phyloP scores from a whole-genome alignment of 2,797 vertebrate genomes.

The Dallia pectoralis region DNA sequence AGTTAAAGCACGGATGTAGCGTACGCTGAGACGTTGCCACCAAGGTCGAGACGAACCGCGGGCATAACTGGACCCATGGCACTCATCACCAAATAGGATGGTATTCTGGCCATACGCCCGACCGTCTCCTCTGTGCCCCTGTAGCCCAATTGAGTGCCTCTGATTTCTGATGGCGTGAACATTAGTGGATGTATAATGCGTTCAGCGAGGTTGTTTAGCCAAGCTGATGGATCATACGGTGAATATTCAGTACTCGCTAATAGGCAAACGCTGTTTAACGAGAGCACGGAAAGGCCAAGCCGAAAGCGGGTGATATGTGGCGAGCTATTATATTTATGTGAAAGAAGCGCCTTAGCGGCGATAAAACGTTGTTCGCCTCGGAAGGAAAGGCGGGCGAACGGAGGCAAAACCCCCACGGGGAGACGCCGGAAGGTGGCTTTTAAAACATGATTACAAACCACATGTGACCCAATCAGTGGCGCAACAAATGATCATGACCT shows the following conservation, averaged over 20 bases:
- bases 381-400: background rate
- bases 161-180: background rate
- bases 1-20: background rate
- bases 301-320: background rate
- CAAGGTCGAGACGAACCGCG: background rate
- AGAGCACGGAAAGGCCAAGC: background rate
- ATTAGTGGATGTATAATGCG: conserved; percentile 3
- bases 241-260: background rate
- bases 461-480: conserved; percentile 42
- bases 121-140: background rate
- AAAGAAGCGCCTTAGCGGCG: background rate
- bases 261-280: background rate
- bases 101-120: conserved; percentile 15
- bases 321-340: background rate
- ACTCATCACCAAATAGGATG: conserved; percentile 8
- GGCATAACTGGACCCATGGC: background rate
- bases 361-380: background rate
- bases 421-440: background rate
- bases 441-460: conserved; percentile 17
- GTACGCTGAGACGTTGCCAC: background rate
- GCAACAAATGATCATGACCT: conserved; percentile 38
- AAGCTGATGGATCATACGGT: background rate
- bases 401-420: background rate
- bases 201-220: background rate
- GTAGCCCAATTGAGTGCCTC: background rate